Percentiles rank a stretch among this genome's conserved stretches.
Conservation (phyloP, 2,113 vertebrate genomes). For the Tricholaema leucomelas region DNA sequence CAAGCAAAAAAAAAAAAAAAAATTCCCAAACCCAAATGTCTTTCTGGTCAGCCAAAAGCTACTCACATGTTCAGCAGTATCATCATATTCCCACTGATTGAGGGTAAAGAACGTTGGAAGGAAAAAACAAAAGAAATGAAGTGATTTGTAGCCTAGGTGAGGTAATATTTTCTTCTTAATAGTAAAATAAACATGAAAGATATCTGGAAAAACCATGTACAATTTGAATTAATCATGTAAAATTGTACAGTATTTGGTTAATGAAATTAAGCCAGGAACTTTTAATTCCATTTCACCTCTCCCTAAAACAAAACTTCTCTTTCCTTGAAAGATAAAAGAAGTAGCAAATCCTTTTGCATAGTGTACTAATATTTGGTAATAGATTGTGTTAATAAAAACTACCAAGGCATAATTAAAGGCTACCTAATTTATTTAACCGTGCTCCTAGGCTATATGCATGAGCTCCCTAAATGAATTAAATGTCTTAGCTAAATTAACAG, state of each 20-base stretch:
- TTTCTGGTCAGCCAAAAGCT: slow-evolving; percentile 62
- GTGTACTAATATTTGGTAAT: neutral
- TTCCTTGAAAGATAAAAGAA: neutral
- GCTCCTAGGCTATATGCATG: neutral
- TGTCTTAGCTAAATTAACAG: neutral
- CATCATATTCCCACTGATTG: slow-evolving; percentile 98
- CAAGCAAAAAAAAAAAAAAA: neutral
- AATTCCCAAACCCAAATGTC: neutral
- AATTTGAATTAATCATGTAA: neutral
- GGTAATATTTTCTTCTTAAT: slow-evolving; percentile 27
- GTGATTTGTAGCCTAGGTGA: slow-evolving; percentile 60
- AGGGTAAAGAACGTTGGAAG: slow-evolving; percentile 73
- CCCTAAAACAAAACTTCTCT: neutral
- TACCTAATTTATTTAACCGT: neutral
- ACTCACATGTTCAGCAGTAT: slow-evolving; percentile 99
- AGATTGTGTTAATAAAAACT: neutral
- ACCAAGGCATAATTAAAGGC: slow-evolving; percentile 2
- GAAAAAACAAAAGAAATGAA: slow-evolving; percentile 80
- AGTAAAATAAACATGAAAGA: neutral
- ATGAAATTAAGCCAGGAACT: neutral
- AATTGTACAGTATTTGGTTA: neutral
- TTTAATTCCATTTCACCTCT: neutral
- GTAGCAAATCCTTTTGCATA: neutral
- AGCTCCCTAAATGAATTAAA: slow-evolving; percentile 20
- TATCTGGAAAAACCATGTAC: neutral